Conservation (phyloP, 2,797 vertebrate species). For the Myoxocephalus aenaeus region DNA sequence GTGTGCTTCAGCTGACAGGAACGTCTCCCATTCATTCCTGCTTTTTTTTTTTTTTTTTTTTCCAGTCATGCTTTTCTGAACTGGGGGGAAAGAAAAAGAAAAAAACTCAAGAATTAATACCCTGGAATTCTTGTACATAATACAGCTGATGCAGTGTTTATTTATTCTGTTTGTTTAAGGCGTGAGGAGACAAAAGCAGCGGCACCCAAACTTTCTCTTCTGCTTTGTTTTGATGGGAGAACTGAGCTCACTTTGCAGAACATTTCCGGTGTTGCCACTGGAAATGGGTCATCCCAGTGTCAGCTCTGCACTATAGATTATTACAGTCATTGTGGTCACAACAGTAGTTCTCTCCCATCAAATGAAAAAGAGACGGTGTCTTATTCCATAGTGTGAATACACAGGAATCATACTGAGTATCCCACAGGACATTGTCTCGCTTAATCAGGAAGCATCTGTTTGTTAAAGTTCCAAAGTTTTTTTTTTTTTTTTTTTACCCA, state of each 20-base stretch:
- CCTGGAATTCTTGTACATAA: background rate
- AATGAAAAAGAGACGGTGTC: conserved; percentile 5
- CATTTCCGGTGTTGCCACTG: conserved; percentile 11
- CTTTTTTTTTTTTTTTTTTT: background rate
- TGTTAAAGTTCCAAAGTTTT: conserved; percentile 35
- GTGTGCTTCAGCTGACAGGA: background rate
- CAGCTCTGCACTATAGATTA: conserved; percentile 37
- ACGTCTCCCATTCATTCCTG: conserved; percentile 5
- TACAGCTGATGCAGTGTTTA: background rate
- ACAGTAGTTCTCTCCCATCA: conserved; percentile 16
- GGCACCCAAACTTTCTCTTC: conserved; percentile 3
- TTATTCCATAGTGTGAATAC: background rate
- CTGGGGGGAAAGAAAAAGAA: background rate
- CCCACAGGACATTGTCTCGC: conserved; percentile 48
- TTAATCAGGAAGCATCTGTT: conserved; percentile 69
- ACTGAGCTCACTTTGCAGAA: conserved; percentile 24
- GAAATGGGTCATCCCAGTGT: conserved; percentile 61
- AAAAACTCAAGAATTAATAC: background rate
- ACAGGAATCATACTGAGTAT: conserved; percentile 39
- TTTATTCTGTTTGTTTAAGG: conserved; percentile 13
- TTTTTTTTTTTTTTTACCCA: conserved; percentile 5
- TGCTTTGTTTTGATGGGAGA: conserved; percentile 10
- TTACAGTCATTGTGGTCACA: conserved; percentile 31
- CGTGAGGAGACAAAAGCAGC: conserved; percentile 15
- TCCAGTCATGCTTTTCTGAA: conserved; percentile 12